Evolutionary conservation across 2,888 invertebrate genomes (phyloP), one percentile per base, ranked within the genome.

Genomic region (Polylopha cassiicola): DNA sequence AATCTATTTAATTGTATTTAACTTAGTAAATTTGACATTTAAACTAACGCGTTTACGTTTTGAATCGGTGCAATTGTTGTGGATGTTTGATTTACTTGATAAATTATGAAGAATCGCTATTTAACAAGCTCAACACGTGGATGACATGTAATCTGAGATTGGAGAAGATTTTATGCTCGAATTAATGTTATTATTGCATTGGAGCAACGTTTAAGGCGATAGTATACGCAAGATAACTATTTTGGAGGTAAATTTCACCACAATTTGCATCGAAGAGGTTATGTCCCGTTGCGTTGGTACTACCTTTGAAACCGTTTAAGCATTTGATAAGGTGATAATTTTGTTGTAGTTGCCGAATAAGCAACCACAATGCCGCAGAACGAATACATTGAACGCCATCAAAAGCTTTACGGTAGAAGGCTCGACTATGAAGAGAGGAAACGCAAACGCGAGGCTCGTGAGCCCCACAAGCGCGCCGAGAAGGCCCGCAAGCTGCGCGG

Each of bases 381-480:
- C 90, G 99, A 99, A 85, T 97, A 99, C 77, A 99, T 99, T 85
- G 99, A 99, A 65, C 91, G 98, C 49, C 97, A 98, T 78, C 92
- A 95, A 69, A 99, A 99, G 79, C 90, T 99, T 20, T 93, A 97
- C 87, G 99, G 99, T 66, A 90, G 97, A 60, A 91, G 99, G 47
- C 90, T 99, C 47, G 99, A 99, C 87, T 95, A 99, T 90, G 97
- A 99, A 81, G 99, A 99, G 76, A 89, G 95, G 45, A 96, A 95
- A 78, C 88, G 99, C 18, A 99, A 99, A 82, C 92, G 92, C 60
- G 97, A 98, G 76, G 98, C 98, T 3, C 92, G 99, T 55, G 92
- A 93, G 69, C 97, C 96, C 1, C 97, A 99, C 73, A 94, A 95
- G 65, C 88, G 94, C 27, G 92, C 99, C 0, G 91, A 95, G 58